Conservation (phyloP, 2,797 vertebrate species). For the Sebastes hubbsi region DNA sequence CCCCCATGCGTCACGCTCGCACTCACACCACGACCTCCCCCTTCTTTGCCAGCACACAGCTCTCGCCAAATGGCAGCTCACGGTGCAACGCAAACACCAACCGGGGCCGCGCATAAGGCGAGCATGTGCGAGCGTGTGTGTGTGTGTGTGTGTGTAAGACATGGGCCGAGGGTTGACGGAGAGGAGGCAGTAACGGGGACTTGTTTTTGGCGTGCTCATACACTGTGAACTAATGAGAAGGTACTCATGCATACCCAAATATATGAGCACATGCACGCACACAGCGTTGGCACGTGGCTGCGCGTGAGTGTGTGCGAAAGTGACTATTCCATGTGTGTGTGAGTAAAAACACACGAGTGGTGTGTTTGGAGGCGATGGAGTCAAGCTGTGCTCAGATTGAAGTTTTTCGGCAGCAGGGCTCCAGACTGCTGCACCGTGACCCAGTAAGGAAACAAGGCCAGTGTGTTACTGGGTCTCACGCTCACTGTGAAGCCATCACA, state of each 20-base stretch:
- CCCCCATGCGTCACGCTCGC: conserved; percentile 13
- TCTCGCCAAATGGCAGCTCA: conserved; percentile 69
- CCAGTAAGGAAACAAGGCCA: conserved; percentile 74
- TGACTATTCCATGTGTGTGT: not conserved
- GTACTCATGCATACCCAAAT: conserved; percentile 55
- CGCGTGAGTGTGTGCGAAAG: conserved; percentile 1
- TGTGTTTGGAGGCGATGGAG: conserved; percentile 52
- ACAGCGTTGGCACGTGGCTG: conserved; percentile 15
- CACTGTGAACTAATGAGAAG: conserved; percentile 75
- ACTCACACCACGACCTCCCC: conserved; percentile 53
- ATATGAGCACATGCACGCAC: not conserved
- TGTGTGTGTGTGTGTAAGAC: conserved; percentile 8
- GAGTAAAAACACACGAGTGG: conserved; percentile 7
- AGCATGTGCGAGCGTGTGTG: conserved; percentile 8
- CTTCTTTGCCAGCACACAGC: conserved; percentile 47
- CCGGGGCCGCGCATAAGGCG: conserved; percentile 9
- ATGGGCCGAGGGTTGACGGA: conserved; percentile 11
- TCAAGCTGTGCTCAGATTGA: conserved; percentile 70
- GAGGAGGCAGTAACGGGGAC: conserved; percentile 28
- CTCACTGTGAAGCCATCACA: conserved; percentile 30
- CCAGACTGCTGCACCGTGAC: conserved; percentile 63
- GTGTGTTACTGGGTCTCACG: conserved; percentile 67
- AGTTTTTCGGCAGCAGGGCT: conserved; percentile 39
- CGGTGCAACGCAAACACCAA: conserved; percentile 55
- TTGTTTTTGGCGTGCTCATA: conserved; percentile 80